Evolutionary conservation across 2,797 vertebrate genomes (phyloP), one percentile per base, ranked within the genome.

Genomic region (Danionella dracula): DNA sequence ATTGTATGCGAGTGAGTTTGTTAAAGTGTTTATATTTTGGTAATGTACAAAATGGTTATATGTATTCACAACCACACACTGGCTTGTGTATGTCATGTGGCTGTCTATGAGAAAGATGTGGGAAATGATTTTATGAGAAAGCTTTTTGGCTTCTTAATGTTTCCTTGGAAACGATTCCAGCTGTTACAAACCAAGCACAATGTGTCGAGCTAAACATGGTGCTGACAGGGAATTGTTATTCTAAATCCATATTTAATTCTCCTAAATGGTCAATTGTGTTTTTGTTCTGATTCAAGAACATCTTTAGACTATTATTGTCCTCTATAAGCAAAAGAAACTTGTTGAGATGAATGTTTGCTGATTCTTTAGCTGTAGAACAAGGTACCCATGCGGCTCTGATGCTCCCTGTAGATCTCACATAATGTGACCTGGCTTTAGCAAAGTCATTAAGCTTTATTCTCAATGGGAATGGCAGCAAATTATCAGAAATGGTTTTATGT

Each of bases 111-210:
- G 34, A 35, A 12, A 2, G 46, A 61, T 67, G 15, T 27, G 37
- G 40, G 17, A 65, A 59, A 29, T 35, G 17, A 42, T 66, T 44
- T 42, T 23, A 49, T 19, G 76, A 79, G 84, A 86, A 87, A 83
- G 83, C 73, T 83, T 80, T 79, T 75, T 13, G 75, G 76, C 82
- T 82, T 77, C 78, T 76, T 78, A 79, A 85, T 74, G 87, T 91
- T 84, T 81, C 86, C 84, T 84, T 85, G 84, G 85, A 80, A 88
- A 87, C 83, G 3, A 81, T 85, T 56, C 49, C 41, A 66, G 78
- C 85, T 78, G 41, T 65, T 77, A 75, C 23, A 3, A 27, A 27
- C 23, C 23, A 27, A 3, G 23, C 6, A 27, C 23, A 27, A 27
- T 27, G 23, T 27, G 23, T 6, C 23, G 3, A 27, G 23, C 23